phyloP scores from a whole-genome alignment of 2,797 vertebrate genomes.

The Enteromius thamalakanensis region DNA sequence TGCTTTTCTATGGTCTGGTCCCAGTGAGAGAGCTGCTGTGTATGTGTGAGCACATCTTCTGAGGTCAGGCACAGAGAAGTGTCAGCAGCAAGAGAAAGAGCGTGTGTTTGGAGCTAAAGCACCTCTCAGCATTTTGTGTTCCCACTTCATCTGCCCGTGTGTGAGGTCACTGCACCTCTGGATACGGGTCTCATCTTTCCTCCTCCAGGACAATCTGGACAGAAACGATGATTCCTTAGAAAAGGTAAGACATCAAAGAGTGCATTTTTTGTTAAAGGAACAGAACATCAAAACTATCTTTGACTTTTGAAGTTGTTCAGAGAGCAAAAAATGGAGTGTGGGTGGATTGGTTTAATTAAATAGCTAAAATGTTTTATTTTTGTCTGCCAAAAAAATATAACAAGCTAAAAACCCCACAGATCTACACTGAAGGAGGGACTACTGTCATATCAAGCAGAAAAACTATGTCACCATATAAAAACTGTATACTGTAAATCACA shows the following conservation, averaged over 20 bases:
- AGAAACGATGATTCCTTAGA: constrained; percentile 1
- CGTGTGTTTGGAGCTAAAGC: not conserved
- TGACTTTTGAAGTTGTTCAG: not conserved
- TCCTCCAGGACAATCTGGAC: not conserved
- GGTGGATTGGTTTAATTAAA: not conserved
- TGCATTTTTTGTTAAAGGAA: not conserved
- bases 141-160: not conserved
- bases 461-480: not conserved
- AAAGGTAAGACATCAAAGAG: constrained; percentile 28
- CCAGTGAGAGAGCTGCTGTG: constrained; percentile 10
- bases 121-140: constrained; percentile 7
- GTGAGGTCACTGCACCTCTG: constrained; percentile 10
- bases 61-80: constrained; percentile 11
- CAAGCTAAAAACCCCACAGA: not conserved
- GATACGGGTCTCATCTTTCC: not conserved
- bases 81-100: not conserved
- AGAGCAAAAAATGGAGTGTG: not conserved
- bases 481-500: not conserved
- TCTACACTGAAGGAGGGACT: not conserved
- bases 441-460: not conserved
- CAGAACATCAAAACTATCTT: not conserved
- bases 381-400: not conserved
- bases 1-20: constrained; percentile 25
- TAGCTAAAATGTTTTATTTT: not conserved
- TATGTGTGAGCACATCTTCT: constrained; percentile 2